Evolutionary conservation across 2,888 invertebrate species (phyloP), one percentile per base, ranked within the genome.

Genomic region (Portevinia maculata): DNA sequence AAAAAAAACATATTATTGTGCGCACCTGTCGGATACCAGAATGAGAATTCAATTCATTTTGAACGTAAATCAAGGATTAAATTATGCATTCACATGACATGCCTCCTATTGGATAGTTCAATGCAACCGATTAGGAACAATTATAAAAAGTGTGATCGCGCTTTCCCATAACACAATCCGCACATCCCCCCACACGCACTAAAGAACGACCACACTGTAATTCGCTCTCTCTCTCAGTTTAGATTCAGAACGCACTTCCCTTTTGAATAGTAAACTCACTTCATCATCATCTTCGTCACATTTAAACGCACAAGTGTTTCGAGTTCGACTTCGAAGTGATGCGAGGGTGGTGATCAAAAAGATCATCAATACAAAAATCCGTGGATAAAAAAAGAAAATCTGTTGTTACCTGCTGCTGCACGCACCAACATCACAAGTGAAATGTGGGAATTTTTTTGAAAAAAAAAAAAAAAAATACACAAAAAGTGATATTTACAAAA

Each of bases 11-110:
- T 64, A 65, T 59, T n/a, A 44, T 52, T 41, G 34, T 48, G 62
- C 57, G 75, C 81, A 81, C 81, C 81, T 81, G 81, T 81, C 81
- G 81, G 81, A 81, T 75, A 70, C 24, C 24, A 28, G 1, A 44
- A 34, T 50, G 28, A 32, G 15, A 44, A 34, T 32, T 17, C 1
- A 44, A 24, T 52, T 30, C 15, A 19, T 32, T 30, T 19, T 30
- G 48, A 24, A 41, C 55, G 50, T 55, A 19, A 62, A 52, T 32
- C 44, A 64, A 44, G 64, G 69, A 65, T 70, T 55, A 53, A 57
- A 48, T 70, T 41, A 81, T 81, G 81, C 59, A 65, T 65, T 65
- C 60, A 24, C 15, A 39, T 52, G 62, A 74, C 52, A 50, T 34
- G 46, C 37, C 52, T 74, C 69, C 50, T 67, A 8, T 74, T 74